Conservation (phyloP, 1,140 invertebrate species). For the Zaprionus vittiger region DNA sequence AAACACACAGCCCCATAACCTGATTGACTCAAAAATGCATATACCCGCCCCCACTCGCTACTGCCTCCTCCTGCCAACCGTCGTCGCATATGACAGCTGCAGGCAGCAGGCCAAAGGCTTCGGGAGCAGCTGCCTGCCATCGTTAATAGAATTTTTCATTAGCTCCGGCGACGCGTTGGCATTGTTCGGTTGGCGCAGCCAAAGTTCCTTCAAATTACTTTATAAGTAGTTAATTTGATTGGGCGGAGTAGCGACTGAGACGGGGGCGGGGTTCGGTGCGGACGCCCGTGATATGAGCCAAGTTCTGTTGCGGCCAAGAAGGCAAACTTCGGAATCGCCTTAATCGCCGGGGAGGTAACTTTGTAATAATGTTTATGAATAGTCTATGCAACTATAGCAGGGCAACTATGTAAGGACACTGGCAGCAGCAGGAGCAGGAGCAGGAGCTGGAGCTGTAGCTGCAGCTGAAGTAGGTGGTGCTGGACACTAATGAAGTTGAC, state of each 20-base stretch:
- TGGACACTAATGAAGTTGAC: constrained; percentile 34
- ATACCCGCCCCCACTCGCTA: constrained; percentile 13
- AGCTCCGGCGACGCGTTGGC: constrained; percentile 67
- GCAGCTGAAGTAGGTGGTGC: constrained; percentile 17
- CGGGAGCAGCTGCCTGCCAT: constrained; percentile 30
- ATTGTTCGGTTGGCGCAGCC: constrained; percentile 51
- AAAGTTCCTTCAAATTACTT: constrained; percentile 77
- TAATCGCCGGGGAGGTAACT: constrained; percentile 72
- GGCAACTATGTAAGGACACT: constrained; percentile 8
- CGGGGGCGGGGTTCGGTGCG: not conserved
- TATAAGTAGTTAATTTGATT: constrained; percentile 82
- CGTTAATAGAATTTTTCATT: constrained; percentile 81
- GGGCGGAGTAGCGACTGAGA: constrained; percentile 27
- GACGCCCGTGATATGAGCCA: constrained; percentile 17
- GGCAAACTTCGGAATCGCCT: constrained; percentile 61
- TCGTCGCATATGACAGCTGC: constrained; percentile 52
- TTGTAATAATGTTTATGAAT: constrained; percentile 77
- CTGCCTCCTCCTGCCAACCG: not conserved
- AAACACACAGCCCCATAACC: constrained; percentile 58
- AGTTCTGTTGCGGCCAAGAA: constrained; percentile 61
- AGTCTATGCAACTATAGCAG: constrained; percentile 31
- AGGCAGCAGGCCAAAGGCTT: not conserved
- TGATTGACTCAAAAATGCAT: constrained; percentile 81
- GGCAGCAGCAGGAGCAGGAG: not conserved
- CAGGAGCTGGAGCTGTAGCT: too few species aligned